Conservation (phyloP, 2,797 vertebrate species). For the Merluccius polli region DNA sequence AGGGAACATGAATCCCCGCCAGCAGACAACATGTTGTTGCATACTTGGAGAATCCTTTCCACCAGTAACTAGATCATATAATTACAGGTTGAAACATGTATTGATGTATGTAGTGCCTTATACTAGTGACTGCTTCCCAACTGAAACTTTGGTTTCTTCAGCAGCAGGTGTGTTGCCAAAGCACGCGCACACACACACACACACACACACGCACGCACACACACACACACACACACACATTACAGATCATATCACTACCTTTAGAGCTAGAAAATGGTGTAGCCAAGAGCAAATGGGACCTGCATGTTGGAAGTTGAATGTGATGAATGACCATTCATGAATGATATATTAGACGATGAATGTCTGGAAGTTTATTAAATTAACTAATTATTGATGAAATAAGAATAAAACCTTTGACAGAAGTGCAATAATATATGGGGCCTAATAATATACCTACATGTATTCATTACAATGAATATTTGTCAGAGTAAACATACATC, state of each 20-base stretch:
- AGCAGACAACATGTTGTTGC: no score
- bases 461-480: not conserved
- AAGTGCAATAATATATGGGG: not conserved
- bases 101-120: not conserved
- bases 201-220: constrained; percentile 11
- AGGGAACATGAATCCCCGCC: no score
- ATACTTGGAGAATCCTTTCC: no score
- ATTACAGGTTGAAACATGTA: no score
- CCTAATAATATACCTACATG: not conserved
- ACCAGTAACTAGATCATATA: no score
- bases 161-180: constrained; percentile 22
- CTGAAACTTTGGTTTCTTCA: not conserved
- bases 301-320: constrained; percentile 19
- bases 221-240: constrained; percentile 18
- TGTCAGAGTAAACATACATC: not conserved
- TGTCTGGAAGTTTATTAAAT: not conserved
- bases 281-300: constrained; percentile 30
- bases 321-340: constrained; percentile 11
- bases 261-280: constrained; percentile 1
- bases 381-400: not conserved
- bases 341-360: not conserved
- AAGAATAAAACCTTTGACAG: not conserved
- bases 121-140: constrained; percentile 13
- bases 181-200: constrained; percentile 17
- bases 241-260: not conserved